Evolutionary conservation across 2,797 vertebrate genomes (phyloP), one percentile per base, ranked within the genome.

Genomic region (Dallia pectoralis): DNA sequence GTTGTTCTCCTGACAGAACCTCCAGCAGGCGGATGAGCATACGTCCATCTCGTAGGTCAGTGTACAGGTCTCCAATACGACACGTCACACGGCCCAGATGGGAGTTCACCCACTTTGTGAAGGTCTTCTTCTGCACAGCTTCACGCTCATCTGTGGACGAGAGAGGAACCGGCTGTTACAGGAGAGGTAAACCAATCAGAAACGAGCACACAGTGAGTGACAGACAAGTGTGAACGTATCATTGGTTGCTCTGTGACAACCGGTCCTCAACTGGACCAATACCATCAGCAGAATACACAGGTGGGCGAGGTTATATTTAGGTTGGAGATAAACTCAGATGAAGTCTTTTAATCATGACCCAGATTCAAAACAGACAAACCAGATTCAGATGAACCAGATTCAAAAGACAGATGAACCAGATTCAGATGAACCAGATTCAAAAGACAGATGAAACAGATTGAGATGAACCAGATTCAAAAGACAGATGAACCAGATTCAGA

Each of bases 31-130:
- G 92, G 82, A 98, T 95, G 63, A 98, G 92, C 94, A 96, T 97
- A 56, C 96, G 94, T 33, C 97, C 97, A 75, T 97, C 97, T 1
- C 97, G 92, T 72, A 97, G 91, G 90, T 98, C 96, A 0, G 93
- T 96, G 88, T 98, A 98, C 67, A 98, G 91, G 90, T 98, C 97
- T 4, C 94, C 94, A 59, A 98, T 96, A 68, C 96, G 94, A 88
- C 95, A 95, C 0, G 95, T 95, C 69, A 97, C 96, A 4, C 96
- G 88, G 65, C 95, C 94, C 82, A 98, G 91, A 92, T 98, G 96
- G 16, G 96, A 98, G 89, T 98, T 98, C 72, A 98, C 96, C 96
- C 96, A 98, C 89, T 98, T 98, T 80, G 96, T 98, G 82, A 98
- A 97, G 68, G 96, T 98, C 87, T 98, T 98, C 92, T 98, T 98